Evolutionary conservation across 2,797 vertebrate species (phyloP).

Genomic region (Phoebastria nigripes): DNA sequence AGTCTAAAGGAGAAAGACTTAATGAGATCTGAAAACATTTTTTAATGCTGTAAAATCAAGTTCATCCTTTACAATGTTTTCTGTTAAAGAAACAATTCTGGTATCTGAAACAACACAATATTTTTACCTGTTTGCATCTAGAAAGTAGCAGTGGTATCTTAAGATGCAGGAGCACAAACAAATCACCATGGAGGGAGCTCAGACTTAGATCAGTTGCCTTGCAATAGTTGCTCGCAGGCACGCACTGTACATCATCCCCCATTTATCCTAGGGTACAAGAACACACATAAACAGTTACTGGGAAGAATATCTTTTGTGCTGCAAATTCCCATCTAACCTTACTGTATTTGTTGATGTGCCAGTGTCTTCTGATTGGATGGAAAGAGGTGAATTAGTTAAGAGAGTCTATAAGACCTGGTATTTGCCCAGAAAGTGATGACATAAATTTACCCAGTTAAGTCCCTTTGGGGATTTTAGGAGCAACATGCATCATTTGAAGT

Average conservation of each 20-base stretch:
- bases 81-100: not conserved
- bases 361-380: not conserved
- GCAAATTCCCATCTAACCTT: not conserved
- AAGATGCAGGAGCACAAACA: not conserved
- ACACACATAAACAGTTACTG: not conserved
- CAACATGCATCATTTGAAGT: not conserved
- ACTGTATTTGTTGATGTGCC: not conserved
- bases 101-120: not conserved
- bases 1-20: not conserved
- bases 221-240: not conserved
- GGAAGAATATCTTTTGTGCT: not conserved
- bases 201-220: not conserved
- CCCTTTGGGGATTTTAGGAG: not conserved
- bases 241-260: not conserved
- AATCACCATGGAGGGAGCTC: not conserved
- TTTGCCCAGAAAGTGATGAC: not conserved
- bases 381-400: not conserved
- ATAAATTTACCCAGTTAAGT: not conserved
- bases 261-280: not conserved
- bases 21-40: not conserved
- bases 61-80: not conserved
- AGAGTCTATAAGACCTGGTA: not conserved
- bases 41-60: not conserved
- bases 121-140: not conserved
- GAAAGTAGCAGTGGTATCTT: not conserved